phyloP scores from a whole-genome alignment of 2,888 invertebrate species.

The Nephrotoma appendiculata region DNA sequence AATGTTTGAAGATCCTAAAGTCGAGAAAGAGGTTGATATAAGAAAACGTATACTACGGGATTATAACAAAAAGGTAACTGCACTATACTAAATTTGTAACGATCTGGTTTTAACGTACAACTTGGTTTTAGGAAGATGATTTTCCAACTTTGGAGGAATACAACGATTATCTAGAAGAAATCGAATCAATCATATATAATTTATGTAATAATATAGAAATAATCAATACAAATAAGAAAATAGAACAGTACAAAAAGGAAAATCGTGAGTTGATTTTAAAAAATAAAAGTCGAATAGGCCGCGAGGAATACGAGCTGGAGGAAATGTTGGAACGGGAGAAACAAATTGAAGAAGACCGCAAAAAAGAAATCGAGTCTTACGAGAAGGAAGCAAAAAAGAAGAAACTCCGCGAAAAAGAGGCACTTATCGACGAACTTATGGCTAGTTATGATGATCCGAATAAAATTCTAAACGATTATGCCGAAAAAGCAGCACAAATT shows the following conservation, averaged over 20 bases:
- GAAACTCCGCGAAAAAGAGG: conserved; percentile 77
- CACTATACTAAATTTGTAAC: not conserved
- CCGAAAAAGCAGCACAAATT: conserved; percentile 49
- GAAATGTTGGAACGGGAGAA: conserved; percentile 71
- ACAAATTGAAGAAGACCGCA: conserved; percentile 56
- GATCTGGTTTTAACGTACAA: not conserved
- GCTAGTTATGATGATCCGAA: conserved; percentile 82
- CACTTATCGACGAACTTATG: conserved; percentile 89
- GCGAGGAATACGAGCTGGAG: conserved; percentile 77
- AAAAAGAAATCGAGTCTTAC: conserved; percentile 49
- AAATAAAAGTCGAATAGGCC: conserved; percentile 58
- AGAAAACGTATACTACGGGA: conserved; percentile 75
- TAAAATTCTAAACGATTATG: conserved; percentile 71
- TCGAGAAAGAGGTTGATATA: conserved; percentile 97
- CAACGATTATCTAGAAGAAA: conserved; percentile 93
- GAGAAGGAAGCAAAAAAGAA: conserved; percentile 58
- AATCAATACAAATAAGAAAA: conserved; percentile 73
- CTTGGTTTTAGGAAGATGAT: conserved; percentile 54
- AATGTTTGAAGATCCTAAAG: conserved; percentile 87
- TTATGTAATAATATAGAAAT: conserved; percentile 79
- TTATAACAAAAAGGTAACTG: conserved; percentile 64
- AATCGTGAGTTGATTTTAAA: conserved; percentile 73
- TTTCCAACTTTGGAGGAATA: conserved; percentile 70
- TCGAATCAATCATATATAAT: conserved; percentile 85
- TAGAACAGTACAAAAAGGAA: conserved; percentile 82